Base-by-base conservation (phyloP, 2,797 vertebrate genomes). In the Pachyuromys duprasi region DNA sequence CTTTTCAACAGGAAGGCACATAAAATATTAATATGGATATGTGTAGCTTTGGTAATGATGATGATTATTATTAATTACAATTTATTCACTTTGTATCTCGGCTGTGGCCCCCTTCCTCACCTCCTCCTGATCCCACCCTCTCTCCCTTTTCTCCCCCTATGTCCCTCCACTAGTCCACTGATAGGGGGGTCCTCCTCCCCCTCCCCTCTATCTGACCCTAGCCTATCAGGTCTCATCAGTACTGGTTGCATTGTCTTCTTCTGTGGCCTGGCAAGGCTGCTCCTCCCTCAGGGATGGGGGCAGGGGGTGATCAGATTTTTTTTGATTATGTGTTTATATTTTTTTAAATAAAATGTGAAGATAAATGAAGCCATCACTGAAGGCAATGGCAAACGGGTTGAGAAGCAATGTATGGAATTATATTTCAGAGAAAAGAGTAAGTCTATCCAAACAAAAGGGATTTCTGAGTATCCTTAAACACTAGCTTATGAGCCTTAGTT, bases 261-360 rank as follows among this genome's bases (percentile, higher is more conserved):
- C 9, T 49, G 49, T 49, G 49, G 49, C 49, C 49, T 49, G 1
- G 49, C 9, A 49, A 49, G 49, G 11, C 49, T 11, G 1, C 2
- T 49, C 11, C 9, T 49, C 49, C 49, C 49, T 49, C 49, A 49
- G 49, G 49, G 9, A n/a, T n/a, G n/a, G n/a, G n/a, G n/a, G n/a
- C n/a, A n/a, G 49, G 49, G 11, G 9, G 49, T 49, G 49, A 49
- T 11, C 49, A 49, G 49, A 49, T 49, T 49, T 49, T 60, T 82
- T 74, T 70, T 90, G 14, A 67, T 69, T 94, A 28, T n/a, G 7
- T 67, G 3, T 22, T 86, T 86, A 20, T n/a, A 63, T 28, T 92
- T 89, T 90, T 94, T 24, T 28, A 36, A 83, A 69, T 65, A 79
- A 95, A 87, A 70, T 78, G 45, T 49, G 24, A 76, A 6, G 26